Evolutionary conservation across 2,888 invertebrate genomes (phyloP), one percentile per base, ranked within the genome.

Genomic region (Catonia carolina): DNA sequence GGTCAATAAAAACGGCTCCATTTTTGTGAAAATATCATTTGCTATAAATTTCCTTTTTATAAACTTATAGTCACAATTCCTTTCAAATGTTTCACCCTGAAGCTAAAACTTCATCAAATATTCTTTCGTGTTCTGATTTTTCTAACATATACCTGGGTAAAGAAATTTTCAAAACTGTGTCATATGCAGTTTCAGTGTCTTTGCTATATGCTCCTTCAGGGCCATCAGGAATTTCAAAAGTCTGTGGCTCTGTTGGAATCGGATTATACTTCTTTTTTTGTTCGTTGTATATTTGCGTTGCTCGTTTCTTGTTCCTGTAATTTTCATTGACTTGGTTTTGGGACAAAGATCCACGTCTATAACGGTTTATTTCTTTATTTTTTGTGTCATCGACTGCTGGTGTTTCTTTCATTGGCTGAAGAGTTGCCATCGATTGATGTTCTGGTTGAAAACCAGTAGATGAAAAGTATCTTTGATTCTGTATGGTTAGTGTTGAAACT

Each of bases 101-200:
- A 18, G 59, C 59, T 14, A 62, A 51, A 51, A 72, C 69, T 55
- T 74, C 79, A 68, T 85, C 85, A 68, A 85, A 84, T 58, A 81
- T 78, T 66, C 75, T 75, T 72, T 86, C 86, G 64, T 81, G 81
- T 61, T 83, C 83, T 37, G 84, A 82, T 69, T 78, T 79, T 58
- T 79, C 76, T 55, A 85, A 69, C 84, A 86, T 85, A 66, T 79
- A 86, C 65, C 77, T 80, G 1, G 86, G 85, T 61, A 86, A 70
- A 33, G 80, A 77, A 14, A 83, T 77, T 17, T 82, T 83, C 52
- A 83, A 75, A 17, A 76, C 69, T 61, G 81, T 79, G 65, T 85
- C 84, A 67, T 80, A 85, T 35, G 77, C 75, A 1, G 83, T 80
- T 67, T 77, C 74, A 0, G 85, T 84, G 68, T 85, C 85, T n/a